phyloP scores from a whole-genome alignment of 2,113 vertebrate species.

The Coptodon rendalli region DNA sequence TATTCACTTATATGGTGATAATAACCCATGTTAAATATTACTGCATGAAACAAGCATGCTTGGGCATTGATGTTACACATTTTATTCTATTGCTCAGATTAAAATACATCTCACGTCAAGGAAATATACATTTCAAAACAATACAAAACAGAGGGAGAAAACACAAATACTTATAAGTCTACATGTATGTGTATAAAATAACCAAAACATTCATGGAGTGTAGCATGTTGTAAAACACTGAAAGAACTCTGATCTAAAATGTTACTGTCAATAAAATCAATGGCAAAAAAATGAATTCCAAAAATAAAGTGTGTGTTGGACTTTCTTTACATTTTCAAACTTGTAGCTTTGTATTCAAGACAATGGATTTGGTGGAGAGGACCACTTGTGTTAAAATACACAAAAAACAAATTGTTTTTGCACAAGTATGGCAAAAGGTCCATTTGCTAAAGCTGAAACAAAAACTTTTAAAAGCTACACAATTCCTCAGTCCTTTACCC shows the following conservation, averaged over 20 bases:
- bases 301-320: not conserved
- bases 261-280: not conserved
- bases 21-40: not conserved
- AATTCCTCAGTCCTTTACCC: not conserved
- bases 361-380: not conserved
- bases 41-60: not conserved
- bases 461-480: not conserved
- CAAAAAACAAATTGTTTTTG: not conserved
- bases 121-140: slow-evolving; percentile 43
- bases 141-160: slow-evolving; percentile 46
- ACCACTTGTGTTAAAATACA: not conserved
- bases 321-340: not conserved
- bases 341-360: not conserved
- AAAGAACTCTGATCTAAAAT: not conserved
- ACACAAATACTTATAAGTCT: slow-evolving; percentile 22
- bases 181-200: not conserved
- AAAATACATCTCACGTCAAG: slow-evolving; percentile 50
- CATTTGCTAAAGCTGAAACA: slow-evolving; percentile 24
- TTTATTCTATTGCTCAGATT: slow-evolving; percentile 65
- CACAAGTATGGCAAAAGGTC: not conserved
- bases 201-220: slow-evolving; percentile 38
- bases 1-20: not conserved
- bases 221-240: not conserved
- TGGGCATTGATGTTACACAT: slow-evolving; percentile 2
- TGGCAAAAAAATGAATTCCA: not conserved